Evolutionary conservation across 2,888 invertebrate genomes (phyloP).

Genomic region (Suillia variegata): DNA sequence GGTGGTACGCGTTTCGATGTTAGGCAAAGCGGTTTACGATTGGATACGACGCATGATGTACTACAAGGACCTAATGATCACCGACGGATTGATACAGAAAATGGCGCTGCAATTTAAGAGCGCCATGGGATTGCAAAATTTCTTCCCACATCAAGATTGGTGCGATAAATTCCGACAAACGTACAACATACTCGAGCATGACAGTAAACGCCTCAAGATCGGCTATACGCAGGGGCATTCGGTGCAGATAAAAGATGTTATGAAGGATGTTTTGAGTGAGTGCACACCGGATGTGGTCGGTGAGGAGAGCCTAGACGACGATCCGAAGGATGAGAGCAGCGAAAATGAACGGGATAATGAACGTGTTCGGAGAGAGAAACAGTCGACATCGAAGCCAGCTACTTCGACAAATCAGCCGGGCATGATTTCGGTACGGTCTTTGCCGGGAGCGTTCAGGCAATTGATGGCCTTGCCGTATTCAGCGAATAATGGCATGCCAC

Average conservation of each 20-base stretch:
- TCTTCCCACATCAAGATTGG: conserved; percentile 57
- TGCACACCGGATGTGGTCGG: conserved; percentile 35
- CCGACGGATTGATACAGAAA: conserved; percentile 55
- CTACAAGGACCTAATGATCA: conserved; percentile 54
- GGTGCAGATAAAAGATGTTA: conserved; percentile 55
- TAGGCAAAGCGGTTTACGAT: conserved; percentile 56
- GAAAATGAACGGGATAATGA: neutral
- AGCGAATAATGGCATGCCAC: conserved; percentile 36
- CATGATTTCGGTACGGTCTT: conserved; percentile 11
- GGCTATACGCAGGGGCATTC: conserved; percentile 53
- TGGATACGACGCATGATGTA: conserved; percentile 59
- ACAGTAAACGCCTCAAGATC: conserved; percentile 48
- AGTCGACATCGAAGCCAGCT: neutral
- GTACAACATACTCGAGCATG: conserved; percentile 47
- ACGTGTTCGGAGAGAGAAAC: too few relatives aligned
- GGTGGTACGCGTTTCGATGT: conserved; percentile 52
- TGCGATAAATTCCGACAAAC: conserved; percentile 52
- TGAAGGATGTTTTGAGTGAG: conserved; percentile 48
- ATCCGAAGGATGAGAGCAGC: conserved; percentile 15
- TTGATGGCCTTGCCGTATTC: conserved; percentile 33
- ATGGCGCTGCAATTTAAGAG: conserved; percentile 57
- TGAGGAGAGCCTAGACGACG: conserved; percentile 9
- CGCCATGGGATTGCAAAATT: conserved; percentile 49
- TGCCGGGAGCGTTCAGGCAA: too few relatives aligned
- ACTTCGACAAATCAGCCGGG: conserved; percentile 3